Conservation (phyloP, 2,113 vertebrate species). For the Mus musculus region GRCm39 chr9:95801001-95801500, state of each 20-base stretch:
- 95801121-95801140: not conserved
- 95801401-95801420: not conserved
- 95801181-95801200: not conserved
- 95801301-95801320: not conserved
- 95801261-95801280: not conserved
- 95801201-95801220: not conserved
- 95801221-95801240: not conserved
- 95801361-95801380: not conserved
- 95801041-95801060: not conserved
- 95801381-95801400: not conserved
- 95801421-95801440: not conserved
- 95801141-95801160: not conserved
- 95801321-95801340: not conserved
- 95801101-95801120: not conserved
- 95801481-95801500: slow-evolving; percentile 55
- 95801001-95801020: not conserved
- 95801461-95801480: slow-evolving; percentile 19
- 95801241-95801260: not conserved
- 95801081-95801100: not conserved
- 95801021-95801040: not conserved
- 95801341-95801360: not conserved
- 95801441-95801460: not conserved
- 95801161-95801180: not conserved
- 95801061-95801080: not conserved
- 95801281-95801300: not conserved